Evolutionary conservation across 2,113 vertebrate species (phyloP).

Genomic region (Podarcis raffonei): DNA sequence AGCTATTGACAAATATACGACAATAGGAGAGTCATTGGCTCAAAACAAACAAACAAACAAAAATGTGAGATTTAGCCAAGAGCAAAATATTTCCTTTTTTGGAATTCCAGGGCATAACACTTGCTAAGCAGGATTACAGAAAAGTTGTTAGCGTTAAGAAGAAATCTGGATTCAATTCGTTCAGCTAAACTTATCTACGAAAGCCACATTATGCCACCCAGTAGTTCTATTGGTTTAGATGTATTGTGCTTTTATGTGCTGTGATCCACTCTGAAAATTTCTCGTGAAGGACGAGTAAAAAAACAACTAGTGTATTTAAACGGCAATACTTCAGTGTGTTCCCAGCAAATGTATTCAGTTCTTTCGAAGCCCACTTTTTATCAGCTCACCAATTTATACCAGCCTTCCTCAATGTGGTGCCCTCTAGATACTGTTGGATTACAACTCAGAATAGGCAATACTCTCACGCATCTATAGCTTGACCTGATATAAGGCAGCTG

Average conservation of each 20-base stretch:
- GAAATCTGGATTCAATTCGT: slow-evolving; percentile 50
- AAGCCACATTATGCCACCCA: not conserved
- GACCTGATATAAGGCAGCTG: too few relatives aligned
- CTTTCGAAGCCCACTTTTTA: not conserved
- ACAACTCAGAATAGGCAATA: not conserved
- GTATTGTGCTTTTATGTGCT: too few relatives aligned
- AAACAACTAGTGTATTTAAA: not conserved
- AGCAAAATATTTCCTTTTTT: slow-evolving; percentile 4
- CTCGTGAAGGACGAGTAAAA: too few relatives aligned
- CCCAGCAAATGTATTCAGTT: not conserved
- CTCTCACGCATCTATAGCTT: not conserved
- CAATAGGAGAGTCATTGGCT: not conserved
- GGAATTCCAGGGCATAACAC: slow-evolving; percentile 25
- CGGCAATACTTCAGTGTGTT: not conserved
- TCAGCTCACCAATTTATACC: not conserved
- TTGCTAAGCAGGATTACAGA: slow-evolving; percentile 36
- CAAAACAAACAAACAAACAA: fast-evolving
- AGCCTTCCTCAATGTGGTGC: too few relatives aligned
- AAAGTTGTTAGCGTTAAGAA: slow-evolving; percentile 17
- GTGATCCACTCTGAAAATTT: too few relatives aligned
- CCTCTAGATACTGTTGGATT: too few relatives aligned
- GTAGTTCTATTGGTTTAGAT: not conserved
- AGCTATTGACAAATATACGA: not conserved
- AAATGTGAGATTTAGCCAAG: not conserved
- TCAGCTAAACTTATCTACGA: slow-evolving; percentile 28